Evolutionary conservation across 1,140 invertebrate species (phyloP).

Genomic region (Drosophila serrata): DNA sequence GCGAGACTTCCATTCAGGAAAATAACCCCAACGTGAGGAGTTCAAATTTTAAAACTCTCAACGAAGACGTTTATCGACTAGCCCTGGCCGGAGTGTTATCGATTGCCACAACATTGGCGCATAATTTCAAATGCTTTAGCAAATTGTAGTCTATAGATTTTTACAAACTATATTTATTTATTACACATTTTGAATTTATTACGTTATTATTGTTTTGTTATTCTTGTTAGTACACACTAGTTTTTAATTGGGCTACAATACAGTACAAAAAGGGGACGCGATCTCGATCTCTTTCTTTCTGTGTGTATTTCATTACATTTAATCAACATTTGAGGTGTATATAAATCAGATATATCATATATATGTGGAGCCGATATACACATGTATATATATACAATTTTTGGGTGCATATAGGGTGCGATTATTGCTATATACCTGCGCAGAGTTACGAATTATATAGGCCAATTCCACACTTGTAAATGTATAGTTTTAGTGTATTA

Average conservation of each 20-base stretch:
- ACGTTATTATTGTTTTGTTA: constrained; percentile 57
- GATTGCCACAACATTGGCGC: neutral
- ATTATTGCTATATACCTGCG: constrained; percentile 47
- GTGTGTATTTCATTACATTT: constrained; percentile 20
- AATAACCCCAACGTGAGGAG: fast-evolving
- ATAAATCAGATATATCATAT: constrained; percentile 25
- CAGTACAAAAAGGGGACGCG: constrained; percentile 60
- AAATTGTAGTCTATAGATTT: constrained; percentile 4
- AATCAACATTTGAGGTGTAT: constrained; percentile 54
- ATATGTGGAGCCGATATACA: constrained; percentile 36
- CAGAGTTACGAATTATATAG: neutral
- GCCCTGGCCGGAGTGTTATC: neutral
- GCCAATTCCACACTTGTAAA: neutral
- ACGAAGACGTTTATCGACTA: neutral
- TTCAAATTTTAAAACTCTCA: neutral
- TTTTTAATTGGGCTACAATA: constrained; percentile 67
- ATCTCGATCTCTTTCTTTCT: constrained; percentile 44
- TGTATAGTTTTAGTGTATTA: too few species aligned
- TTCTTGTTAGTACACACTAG: constrained; percentile 57
- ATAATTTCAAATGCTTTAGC: neutral
- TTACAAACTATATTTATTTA: constrained; percentile 37
- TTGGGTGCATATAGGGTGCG: constrained; percentile 39
- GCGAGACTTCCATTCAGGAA: constrained; percentile 1
- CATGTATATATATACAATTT: constrained; percentile 57
- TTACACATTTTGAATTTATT: constrained; percentile 51